These are phyloP conservation scores for Blennius ocellaris DNA, from an alignment of 2,113 vertebrate genomes.

Conservation along the genomic window DNA sequence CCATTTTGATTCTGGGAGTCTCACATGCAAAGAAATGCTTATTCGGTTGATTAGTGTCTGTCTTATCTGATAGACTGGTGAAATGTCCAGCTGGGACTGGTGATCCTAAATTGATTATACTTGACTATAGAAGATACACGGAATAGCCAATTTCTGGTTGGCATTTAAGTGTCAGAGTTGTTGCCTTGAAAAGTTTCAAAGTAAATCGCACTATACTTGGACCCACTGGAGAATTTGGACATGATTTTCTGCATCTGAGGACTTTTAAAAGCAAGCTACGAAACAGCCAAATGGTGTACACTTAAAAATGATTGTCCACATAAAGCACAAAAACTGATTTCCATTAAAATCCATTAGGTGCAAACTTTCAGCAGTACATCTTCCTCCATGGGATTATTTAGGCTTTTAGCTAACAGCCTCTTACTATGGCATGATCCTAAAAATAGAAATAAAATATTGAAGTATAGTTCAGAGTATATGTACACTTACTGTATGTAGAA, in stretches of 20 bases:
- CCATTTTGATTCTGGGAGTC: no score
- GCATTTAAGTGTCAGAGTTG: neutral
- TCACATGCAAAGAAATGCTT: no score
- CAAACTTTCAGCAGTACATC: neutral
- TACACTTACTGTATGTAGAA: neutral
- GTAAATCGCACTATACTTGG: neutral
- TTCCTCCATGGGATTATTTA: constrained; percentile 36
- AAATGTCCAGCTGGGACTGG: no score
- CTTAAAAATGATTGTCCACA: constrained; percentile 11
- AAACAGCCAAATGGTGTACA: constrained; percentile 9
- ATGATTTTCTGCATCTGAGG: neutral
- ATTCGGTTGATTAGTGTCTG: no score
- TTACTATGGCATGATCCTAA: constrained; percentile 17
- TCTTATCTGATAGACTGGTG: no score
- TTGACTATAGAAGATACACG: no score
- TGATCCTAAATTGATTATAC: no score
- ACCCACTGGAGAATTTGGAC: neutral
- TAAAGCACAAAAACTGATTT: constrained; percentile 25
- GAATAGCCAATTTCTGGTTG: neutral
- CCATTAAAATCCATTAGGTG: constrained; percentile 18
- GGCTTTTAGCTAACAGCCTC: constrained; percentile 4
- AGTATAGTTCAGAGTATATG: neutral
- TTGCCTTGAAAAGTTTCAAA: neutral
- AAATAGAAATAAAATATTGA: neutral
- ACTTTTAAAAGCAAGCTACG: constrained; percentile 6